Percentiles rank a stretch among this genome's conserved stretches.
Conservation (phyloP, 2,888 invertebrate genomes). For the Pachydiplax longipennis region DNA sequence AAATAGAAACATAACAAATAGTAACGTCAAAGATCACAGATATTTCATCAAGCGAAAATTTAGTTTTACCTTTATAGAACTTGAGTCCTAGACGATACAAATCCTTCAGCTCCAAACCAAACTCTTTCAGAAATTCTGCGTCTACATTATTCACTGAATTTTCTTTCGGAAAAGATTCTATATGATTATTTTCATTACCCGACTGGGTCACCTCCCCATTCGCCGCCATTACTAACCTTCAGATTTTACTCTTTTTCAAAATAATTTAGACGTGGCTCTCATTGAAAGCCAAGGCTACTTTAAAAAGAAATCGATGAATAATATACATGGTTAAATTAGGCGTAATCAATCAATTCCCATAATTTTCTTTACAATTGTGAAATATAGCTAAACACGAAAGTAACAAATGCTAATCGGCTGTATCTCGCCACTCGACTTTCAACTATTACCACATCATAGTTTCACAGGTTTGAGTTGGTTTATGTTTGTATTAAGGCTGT, state of each 20-base stretch:
- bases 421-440: background rate
- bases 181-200: conserved; percentile 20
- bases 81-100: conserved; percentile 87
- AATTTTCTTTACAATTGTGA: background rate
- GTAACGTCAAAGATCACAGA: background rate
- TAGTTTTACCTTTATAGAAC: conserved; percentile 89
- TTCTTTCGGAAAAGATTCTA: background rate
- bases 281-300: background rate
- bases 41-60: background rate
- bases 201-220: conserved; percentile 40
- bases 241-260: background rate
- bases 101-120: conserved; percentile 69
- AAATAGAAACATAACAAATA: too few relatives aligned
- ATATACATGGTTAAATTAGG: background rate
- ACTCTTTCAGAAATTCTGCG: conserved; percentile 54
- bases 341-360: background rate
- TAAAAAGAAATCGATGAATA: background rate
- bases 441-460: background rate
- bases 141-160: conserved; percentile 52
- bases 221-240: conserved; percentile 44
- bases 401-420: background rate
- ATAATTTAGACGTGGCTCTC: background rate
- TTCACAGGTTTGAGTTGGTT: too few relatives aligned
- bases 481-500: too few relatives aligned
- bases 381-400: background rate